Percentiles rank a stretch among this genome's conserved stretches.
phyloP scores from a whole-genome alignment of 2,113 vertebrate species.

The Alosa alosa region DNA sequence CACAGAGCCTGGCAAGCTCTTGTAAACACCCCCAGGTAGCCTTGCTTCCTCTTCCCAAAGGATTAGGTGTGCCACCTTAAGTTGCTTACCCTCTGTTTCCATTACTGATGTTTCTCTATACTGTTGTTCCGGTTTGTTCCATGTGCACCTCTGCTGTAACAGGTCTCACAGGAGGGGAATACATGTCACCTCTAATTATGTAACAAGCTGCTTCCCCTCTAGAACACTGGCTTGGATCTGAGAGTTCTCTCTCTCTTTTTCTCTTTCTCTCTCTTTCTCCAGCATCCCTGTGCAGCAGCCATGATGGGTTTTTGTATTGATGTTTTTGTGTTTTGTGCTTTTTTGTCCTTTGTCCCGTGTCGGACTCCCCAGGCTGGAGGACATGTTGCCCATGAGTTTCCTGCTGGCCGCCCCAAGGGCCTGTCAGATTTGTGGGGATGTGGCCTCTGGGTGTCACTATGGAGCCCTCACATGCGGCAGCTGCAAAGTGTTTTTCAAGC shows the following conservation, averaged over 20 bases:
- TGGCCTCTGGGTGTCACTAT: constrained; percentile 82
- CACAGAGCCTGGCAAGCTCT: neutral
- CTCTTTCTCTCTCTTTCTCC: neutral
- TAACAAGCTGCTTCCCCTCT: no score
- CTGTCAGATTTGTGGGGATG: constrained; percentile 90
- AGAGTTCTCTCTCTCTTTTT: neutral
- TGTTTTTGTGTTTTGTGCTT: neutral
- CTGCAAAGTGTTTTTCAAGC: constrained; percentile 91
- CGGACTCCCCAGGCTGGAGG: constrained; percentile 50
- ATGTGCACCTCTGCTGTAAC: no score
- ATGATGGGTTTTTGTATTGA: neutral
- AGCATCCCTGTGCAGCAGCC: neutral
- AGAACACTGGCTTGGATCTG: no score
- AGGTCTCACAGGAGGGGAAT: neutral
- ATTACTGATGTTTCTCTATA: neutral
- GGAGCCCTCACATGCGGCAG: constrained; percentile 94
- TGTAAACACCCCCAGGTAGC: neutral
- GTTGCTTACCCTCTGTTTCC: neutral
- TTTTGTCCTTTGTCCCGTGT: neutral
- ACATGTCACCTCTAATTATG: no score
- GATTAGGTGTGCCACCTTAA: neutral
- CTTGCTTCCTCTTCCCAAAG: neutral
- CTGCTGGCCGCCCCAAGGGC: constrained; percentile 90
- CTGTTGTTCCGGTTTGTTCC: neutral
- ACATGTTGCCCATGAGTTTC: constrained; percentile 68